phyloP scores from a whole-genome alignment of 1,140 invertebrate species.

The Aphidius gifuensis region DNA sequence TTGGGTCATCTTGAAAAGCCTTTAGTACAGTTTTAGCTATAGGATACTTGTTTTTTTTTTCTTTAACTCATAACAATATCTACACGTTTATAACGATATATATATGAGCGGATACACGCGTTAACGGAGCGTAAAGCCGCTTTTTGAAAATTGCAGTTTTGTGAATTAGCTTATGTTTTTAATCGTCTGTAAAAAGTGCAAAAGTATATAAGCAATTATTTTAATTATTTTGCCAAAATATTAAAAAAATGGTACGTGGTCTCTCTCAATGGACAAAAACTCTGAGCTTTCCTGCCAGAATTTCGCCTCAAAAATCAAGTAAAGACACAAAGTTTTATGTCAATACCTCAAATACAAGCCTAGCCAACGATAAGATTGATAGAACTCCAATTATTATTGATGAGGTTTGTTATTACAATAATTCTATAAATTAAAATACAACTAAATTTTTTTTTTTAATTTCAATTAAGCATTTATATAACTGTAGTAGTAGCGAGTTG shows the following conservation, averaged over 20 bases:
- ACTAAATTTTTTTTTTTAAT: too few species aligned
- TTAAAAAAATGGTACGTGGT: constrained; percentile 71
- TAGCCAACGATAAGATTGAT: constrained; percentile 50
- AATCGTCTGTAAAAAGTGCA: neutral
- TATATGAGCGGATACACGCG: constrained; percentile 20
- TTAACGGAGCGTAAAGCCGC: constrained; percentile 22
- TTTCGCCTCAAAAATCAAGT: constrained; percentile 72
- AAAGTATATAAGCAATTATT: neutral
- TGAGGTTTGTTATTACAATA: constrained; percentile 36
- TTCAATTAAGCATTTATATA: too few species aligned
- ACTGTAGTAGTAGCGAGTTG: too few species aligned
- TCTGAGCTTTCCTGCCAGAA: constrained; percentile 76
- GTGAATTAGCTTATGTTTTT: neutral
- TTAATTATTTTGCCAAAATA: neutral
- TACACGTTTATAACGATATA: neutral
- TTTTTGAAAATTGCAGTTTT: constrained; percentile 8
- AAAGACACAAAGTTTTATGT: constrained; percentile 59
- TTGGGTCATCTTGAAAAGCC: too few species aligned
- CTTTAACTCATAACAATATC: neutral
- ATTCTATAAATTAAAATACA: too few species aligned
- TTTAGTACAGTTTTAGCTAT: constrained; percentile 15
- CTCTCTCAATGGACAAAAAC: constrained; percentile 84
- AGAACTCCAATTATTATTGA: constrained; percentile 51
- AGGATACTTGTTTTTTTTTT: neutral
- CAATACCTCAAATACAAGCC: constrained; percentile 50